These are phyloP conservation scores for Synanthedon andrenaeformis DNA, from an alignment of 2,888 invertebrate genomes.

Conservation along the genomic window DNA sequence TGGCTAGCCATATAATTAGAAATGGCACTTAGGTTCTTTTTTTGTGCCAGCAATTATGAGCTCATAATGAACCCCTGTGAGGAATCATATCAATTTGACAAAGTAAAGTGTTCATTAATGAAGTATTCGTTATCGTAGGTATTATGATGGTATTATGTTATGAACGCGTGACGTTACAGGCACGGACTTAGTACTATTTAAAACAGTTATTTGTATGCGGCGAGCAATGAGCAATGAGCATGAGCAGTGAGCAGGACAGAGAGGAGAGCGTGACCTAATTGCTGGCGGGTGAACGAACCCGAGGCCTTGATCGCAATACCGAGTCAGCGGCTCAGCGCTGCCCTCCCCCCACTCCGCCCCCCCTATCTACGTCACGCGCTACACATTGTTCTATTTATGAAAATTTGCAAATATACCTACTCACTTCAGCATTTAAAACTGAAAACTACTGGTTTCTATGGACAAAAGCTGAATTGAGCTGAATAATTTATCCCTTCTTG, in stretches of 20 bases:
- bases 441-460: no score
- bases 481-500: no score
- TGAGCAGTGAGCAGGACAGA: conserved; percentile 28
- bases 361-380: conserved; percentile 37
- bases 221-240: conserved; percentile 23
- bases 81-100: no score
- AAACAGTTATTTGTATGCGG: conserved; percentile 56
- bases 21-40: no score
- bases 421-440: no score
- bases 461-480: no score
- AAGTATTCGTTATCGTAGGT: no score
- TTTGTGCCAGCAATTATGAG: no score
- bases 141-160: no score
- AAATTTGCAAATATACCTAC: background rate
- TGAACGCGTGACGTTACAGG: conserved; percentile 41
- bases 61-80: no score
- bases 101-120: no score
- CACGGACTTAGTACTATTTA: conserved; percentile 55
- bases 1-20: no score
- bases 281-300: conserved; percentile 63
- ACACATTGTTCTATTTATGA: conserved; percentile 26
- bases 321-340: conserved; percentile 24
- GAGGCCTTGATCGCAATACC: conserved; percentile 69
- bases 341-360: conserved; percentile 13
- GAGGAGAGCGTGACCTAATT: conserved; percentile 61